Evolutionary conservation across 2,888 invertebrate genomes (phyloP), one percentile per base, ranked within the genome.

Genomic region (Erannis defoliaria): DNA sequence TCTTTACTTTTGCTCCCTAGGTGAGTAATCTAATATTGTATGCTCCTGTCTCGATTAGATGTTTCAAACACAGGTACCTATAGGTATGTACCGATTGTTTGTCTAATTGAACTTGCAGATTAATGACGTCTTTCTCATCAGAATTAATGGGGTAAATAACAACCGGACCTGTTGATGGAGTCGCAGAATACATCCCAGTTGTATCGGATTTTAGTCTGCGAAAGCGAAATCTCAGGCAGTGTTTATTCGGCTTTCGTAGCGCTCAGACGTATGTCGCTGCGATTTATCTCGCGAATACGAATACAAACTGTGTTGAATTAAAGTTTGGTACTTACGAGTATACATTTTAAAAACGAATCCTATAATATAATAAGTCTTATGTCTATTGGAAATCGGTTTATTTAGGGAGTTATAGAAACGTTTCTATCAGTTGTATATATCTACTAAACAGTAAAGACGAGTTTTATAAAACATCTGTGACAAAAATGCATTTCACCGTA

Each of bases 161-260:
- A 54, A 49, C 40, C 49, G 37, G 54, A 70, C 70, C 66, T 70
- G 70, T 70, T 70, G 70, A 67, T 54, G 38, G 42, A 23, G 19
- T 42, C 37, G 23, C 53, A 59, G 54, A 51, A 48, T 55, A 62
- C 26, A 21, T 43, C 40, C 14, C 26, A 56, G 51, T 21, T 46
- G 14, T 62, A 58, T 64, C 58, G 54, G 51, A 60, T 50, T 61
- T 54, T 62, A 35, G 55, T 43, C 57, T 60, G 55, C 46, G 19
- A 33, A 4, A 31, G 23, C 6, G 21, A 19, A 14, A 6, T 14
- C n/a, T n/a, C n/a, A 35, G 6, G 64, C 67, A 70, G 70, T 70
- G 46, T 64, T 57, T 61, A 45, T 54, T 16, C 35, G 61, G 21
- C 62, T 8, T 42, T 40, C 14, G 62, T 35, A 54, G 48, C 38